Evolutionary conservation across 2,113 vertebrate genomes (phyloP).

Genomic region (Leptocoma aspasia): DNA sequence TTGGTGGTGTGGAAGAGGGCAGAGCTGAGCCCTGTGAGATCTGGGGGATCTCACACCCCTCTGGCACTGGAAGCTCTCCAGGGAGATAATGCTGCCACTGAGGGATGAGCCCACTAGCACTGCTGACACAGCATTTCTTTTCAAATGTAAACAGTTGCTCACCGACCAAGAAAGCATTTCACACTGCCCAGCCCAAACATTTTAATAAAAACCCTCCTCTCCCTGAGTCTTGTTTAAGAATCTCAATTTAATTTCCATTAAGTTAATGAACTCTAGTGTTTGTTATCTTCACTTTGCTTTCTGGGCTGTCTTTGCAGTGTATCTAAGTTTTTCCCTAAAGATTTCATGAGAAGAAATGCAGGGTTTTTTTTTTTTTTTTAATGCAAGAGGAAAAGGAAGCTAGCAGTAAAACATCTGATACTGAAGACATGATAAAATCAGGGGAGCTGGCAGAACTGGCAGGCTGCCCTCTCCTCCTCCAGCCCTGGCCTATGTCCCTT

Average conservation of each 20-base stretch:
- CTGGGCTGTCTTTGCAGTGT: not conserved
- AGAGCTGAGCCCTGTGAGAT: not conserved
- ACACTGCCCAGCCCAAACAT: not conserved
- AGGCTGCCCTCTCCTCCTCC: slow-evolving; percentile 33
- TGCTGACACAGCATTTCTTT: slow-evolving; percentile 32
- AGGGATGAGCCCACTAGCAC: not conserved
- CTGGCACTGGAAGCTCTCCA: not conserved
- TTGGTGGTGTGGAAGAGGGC: not conserved
- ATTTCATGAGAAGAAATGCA: not conserved
- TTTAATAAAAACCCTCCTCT: not conserved
- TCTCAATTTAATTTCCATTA: not conserved
- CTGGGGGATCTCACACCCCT: not conserved
- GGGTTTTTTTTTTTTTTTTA: no score
- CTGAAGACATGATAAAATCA: not conserved
- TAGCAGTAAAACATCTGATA: slow-evolving; percentile 6
- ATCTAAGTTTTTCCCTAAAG: not conserved
- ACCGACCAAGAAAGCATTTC: not conserved
- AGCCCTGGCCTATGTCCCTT: not conserved
- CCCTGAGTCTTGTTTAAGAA: not conserved
- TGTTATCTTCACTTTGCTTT: not conserved
- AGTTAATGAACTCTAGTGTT: not conserved
- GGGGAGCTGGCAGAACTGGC: slow-evolving; percentile 20
- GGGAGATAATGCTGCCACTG: not conserved
- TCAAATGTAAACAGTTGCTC: slow-evolving; percentile 3
- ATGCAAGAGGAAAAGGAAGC: not conserved